A percentile compares a stretch with the other conserved stretches of the same genome.
Conservation (phyloP, 2,113 vertebrate genomes). For the Sinocyclocheilus anophthalmus region DNA sequence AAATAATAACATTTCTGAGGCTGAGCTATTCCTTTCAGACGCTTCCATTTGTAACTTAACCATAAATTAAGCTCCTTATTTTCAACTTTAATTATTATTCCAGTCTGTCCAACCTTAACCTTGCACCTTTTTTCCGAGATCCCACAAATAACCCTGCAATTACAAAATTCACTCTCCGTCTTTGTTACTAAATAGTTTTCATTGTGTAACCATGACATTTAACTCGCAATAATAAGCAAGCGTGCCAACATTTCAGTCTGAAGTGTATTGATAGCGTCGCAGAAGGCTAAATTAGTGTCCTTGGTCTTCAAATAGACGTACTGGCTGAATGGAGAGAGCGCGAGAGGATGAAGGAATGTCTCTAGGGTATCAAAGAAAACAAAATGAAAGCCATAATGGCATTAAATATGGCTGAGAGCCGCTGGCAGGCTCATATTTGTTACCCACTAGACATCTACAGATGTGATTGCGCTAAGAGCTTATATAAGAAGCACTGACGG, state of each 20-base stretch:
- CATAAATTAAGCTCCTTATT: background rate
- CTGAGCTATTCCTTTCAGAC: background rate
- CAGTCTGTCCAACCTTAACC: background rate
- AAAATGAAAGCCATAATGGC: no score
- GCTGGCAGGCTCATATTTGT: no score
- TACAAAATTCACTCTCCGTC: background rate
- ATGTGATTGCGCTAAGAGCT: no score
- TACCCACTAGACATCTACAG: no score
- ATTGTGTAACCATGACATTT: conserved; percentile 29
- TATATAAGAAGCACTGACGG: no score
- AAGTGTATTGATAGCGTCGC: conserved; percentile 11
- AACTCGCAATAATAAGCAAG: conserved; percentile 14
- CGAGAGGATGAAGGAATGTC: no score
- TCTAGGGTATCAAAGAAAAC: no score
- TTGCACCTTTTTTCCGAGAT: background rate
- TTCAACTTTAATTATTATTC: background rate
- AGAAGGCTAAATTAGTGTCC: conserved; percentile 1
- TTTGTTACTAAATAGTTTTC: conserved; percentile 22
- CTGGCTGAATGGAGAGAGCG: no score
- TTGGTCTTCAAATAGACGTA: background rate
- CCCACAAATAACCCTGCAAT: background rate
- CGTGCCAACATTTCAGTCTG: conserved; percentile 15
- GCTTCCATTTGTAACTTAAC: background rate
- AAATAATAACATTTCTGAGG: background rate
- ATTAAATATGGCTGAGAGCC: no score